These are phyloP conservation scores for Sclerodermus sp. DNA, from an alignment of 2,888 invertebrate genomes.

Conservation along the genomic window DNA sequence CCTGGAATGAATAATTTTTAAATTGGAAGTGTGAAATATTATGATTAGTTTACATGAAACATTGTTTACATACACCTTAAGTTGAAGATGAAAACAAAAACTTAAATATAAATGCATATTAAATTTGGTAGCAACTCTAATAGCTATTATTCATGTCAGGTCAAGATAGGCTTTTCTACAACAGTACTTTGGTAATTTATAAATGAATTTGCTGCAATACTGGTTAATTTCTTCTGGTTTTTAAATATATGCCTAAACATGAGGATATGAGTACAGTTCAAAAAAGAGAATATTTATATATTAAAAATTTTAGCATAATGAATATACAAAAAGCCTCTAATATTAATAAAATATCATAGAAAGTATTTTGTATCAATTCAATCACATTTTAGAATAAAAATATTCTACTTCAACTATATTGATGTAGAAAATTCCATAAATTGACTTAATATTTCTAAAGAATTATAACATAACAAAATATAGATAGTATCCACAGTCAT, in stretches of 20 bases:
- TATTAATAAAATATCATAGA: no score
- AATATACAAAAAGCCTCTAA: no score
- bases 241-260: no score
- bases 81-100: conserved; percentile 32
- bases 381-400: background rate
- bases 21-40: background rate
- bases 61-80: conserved; percentile 8
- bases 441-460: background rate
- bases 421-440: background rate
- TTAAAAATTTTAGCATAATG: no score
- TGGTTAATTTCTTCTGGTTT: no score
- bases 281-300: no score
- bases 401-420: background rate
- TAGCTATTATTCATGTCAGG: background rate
- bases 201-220: no score
- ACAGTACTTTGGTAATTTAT: no score
- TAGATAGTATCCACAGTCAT: conserved; percentile 25
- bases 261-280: no score
- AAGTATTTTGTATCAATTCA: conserved; percentile 10
- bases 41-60: conserved; percentile 10
- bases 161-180: no score
- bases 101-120: conserved; percentile 36
- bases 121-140: conserved; percentile 30
- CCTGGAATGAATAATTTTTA: conserved; percentile 13
- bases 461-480: conserved; percentile 13